Evolutionary conservation across 2,888 invertebrate species (phyloP), one percentile per base, ranked within the genome.

Genomic region (Fragum sueziense): DNA sequence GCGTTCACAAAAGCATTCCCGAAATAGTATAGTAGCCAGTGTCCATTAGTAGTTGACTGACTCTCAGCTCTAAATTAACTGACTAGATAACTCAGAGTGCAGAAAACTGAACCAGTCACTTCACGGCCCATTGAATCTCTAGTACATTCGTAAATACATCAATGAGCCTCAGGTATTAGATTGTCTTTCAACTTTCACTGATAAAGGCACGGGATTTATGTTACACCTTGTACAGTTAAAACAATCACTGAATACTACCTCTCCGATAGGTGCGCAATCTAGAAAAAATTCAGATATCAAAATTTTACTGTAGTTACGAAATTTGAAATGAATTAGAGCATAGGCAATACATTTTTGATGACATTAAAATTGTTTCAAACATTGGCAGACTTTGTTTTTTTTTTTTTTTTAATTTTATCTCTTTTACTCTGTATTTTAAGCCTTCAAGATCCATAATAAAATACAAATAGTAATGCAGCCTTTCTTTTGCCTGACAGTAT

Each of bases 21-120:
- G 47, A 47, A 47, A 47, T 47, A 47, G 4, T 14, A 2, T 3
- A 47, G 20, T 47, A 47, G 7, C 47, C 47, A 47, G 47, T 47
- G 33, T 61, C 61, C 59, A 27, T 27, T 27, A 29, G 31, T 57
- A 57, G 27, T 65, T 37, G 34, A 65, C 37, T 41, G 25, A 3
- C 65, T 34, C 37, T 25, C 65, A 41, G 65, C 6, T 65, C n/a
- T 65, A 65, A 37, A 65, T 65, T 65, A 65, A 65, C 65, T 65
- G 65, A 65, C 34, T 34, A 34, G 37, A 27, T 41, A 27, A 2
- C 34, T n/a, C 37, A 34, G 27, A 65, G 37, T 25, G 65, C 65
- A 65, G 65, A 41, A 27, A 41, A 7, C 65, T 65, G 37, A 34
- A 41, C 65, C 65, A 65, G 65, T 65, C 65, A 65, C 37, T 37